Evolutionary conservation across 2,113 vertebrate genomes (phyloP).

Genomic region (Gymnobelideus leadbeateri): DNA sequence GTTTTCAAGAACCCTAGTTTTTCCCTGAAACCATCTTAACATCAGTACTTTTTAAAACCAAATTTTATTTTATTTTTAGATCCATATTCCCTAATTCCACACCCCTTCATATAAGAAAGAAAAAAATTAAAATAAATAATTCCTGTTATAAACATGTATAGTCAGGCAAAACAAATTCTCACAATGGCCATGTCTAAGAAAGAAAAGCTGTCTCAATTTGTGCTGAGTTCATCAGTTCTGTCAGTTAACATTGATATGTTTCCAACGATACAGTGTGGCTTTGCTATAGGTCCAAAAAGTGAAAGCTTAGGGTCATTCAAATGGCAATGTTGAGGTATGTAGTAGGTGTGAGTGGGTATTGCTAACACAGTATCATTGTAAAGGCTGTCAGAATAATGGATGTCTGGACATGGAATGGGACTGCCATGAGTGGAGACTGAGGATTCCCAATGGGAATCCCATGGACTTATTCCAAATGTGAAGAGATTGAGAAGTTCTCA

Average conservation of each 20-base stretch:
- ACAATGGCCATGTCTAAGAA: not conserved
- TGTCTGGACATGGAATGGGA: not conserved
- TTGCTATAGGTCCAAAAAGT: not conserved
- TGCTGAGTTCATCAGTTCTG: not conserved
- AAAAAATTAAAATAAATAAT: not conserved
- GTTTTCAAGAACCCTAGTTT: not conserved
- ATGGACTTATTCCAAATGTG: not conserved
- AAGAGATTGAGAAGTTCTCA: not conserved
- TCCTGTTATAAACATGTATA: not conserved
- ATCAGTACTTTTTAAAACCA: not conserved
- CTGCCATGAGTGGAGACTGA: not conserved
- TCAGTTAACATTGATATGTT: not conserved
- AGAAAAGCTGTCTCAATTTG: not conserved
- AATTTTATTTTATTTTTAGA: not conserved
- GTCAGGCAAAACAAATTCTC: not conserved
- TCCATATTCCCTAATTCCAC: not conserved
- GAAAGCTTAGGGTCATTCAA: not conserved
- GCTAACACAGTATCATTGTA: not conserved
- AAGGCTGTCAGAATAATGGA: not conserved
- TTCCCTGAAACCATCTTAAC: not conserved
- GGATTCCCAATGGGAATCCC: not conserved
- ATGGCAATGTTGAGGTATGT: not conserved
- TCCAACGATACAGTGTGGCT: not conserved
- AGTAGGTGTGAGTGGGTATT: not conserved
- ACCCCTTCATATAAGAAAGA: not conserved